Conservation (phyloP, 2,113 vertebrate species). For the Dromaius novaehollandiae region DNA sequence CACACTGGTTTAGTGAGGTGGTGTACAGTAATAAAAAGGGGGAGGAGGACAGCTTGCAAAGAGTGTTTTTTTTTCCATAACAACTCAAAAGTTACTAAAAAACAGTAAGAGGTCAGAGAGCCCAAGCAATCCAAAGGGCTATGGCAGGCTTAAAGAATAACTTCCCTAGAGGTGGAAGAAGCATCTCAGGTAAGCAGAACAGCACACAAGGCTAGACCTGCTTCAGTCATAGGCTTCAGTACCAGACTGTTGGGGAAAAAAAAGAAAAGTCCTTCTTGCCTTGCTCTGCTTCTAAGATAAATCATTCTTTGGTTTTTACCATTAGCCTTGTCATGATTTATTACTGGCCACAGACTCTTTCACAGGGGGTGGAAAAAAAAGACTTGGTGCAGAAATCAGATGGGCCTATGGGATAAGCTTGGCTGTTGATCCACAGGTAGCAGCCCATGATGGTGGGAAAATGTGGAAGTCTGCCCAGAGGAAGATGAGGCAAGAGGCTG, state of each 20-base stretch:
- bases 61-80: background rate
- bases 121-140: background rate
- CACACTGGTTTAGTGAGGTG: background rate
- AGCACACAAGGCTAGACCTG: background rate
- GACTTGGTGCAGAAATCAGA: background rate
- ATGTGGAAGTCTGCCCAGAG: background rate
- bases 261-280: background rate
- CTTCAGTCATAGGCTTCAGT: background rate
- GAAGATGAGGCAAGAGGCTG: background rate
- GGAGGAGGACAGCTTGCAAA: background rate
- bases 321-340: background rate
- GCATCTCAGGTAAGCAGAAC: background rate
- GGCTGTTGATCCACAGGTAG: background rate
- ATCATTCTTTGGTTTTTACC: background rate
- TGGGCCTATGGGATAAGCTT: fast-evolving
- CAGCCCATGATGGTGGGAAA: background rate
- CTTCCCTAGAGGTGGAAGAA: background rate
- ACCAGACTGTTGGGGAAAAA: background rate
- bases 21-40: background rate
- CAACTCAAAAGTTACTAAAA: background rate
- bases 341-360: background rate
- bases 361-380: background rate
- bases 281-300: background rate
- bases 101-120: background rate
- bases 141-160: background rate